Conservation (phyloP, 1,140 invertebrate species). For the Drosophila sucinea region DNA sequence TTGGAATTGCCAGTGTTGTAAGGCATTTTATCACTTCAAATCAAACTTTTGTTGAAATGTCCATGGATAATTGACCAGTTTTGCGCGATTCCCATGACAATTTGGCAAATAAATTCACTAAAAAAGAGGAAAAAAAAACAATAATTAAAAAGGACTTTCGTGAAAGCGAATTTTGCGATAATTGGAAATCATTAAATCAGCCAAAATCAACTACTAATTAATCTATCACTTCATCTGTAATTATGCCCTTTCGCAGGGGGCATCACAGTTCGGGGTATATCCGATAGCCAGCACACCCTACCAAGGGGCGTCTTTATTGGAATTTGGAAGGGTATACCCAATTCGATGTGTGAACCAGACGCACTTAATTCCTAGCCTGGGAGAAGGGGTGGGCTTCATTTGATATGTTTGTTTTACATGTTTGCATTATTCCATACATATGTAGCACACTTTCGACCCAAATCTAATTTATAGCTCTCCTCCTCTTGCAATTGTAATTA, state of each 20-base stretch:
- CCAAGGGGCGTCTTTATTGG: too few relatives aligned
- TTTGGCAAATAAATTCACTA: neutral
- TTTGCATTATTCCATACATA: neutral
- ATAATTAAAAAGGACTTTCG: slow-evolving; percentile 12
- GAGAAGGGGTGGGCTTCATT: neutral
- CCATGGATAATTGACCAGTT: too few relatives aligned
- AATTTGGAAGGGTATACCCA: too few relatives aligned
- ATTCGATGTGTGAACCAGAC: too few relatives aligned
- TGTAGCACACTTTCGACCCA: neutral
- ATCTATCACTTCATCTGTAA: neutral
- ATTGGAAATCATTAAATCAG: slow-evolving; percentile 42
- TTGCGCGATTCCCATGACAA: neutral
- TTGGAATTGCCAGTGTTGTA: too few relatives aligned
- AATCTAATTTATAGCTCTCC: neutral
- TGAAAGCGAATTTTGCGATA: slow-evolving; percentile 31
- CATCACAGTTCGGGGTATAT: neutral
- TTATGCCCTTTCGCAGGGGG: neutral
- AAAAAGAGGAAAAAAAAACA: neutral
- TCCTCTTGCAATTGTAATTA: neutral
- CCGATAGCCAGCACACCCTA: too few relatives aligned
- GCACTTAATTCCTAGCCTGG: too few relatives aligned
- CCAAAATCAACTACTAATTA: slow-evolving; percentile 45
- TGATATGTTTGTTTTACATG: neutral
- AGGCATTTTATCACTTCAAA: too few relatives aligned
- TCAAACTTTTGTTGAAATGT: too few relatives aligned